A percentile compares a stretch with the other conserved stretches of the same genome.
phyloP scores from a whole-genome alignment of 2,797 vertebrate genomes.

The Moxostoma hubbsi region DNA sequence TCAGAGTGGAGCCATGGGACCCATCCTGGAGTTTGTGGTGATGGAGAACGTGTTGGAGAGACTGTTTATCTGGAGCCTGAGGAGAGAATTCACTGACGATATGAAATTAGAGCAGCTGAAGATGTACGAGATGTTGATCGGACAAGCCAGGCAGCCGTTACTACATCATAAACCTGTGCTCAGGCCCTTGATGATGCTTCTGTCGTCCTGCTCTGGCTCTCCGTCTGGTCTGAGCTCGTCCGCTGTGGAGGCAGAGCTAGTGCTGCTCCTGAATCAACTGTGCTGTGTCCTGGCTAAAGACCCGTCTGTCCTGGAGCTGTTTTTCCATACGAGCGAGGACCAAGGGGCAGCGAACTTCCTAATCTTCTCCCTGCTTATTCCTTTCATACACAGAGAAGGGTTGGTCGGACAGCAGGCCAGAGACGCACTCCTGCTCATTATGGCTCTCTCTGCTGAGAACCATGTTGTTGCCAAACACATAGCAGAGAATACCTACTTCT shows the following conservation, averaged over 20 bases:
- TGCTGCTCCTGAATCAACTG: slow-evolving; percentile 92
- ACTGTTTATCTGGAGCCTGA: slow-evolving; percentile 97
- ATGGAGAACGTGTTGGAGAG: slow-evolving; percentile 98
- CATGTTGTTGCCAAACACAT: slow-evolving; percentile 89
- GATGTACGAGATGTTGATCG: slow-evolving; percentile 96
- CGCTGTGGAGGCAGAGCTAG: slow-evolving; percentile 87
- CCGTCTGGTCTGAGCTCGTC: slow-evolving; percentile 73
- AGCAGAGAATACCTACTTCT: slow-evolving; percentile 94
- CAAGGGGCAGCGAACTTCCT: slow-evolving; percentile 98
- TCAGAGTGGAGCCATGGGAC: slow-evolving; percentile 90
- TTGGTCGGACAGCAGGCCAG: slow-evolving; percentile 93
- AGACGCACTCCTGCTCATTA: slow-evolving; percentile 94
- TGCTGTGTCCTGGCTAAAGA: slow-evolving; percentile 95
- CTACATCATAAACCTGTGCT: slow-evolving; percentile 96
- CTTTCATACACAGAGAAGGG: slow-evolving; percentile 96
- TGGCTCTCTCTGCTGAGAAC: slow-evolving; percentile 95
- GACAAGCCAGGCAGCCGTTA: slow-evolving; percentile 91
- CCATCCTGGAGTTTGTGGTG: slow-evolving; percentile 97
- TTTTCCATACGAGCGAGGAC: slow-evolving; percentile 97
- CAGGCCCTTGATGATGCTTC: slow-evolving; percentile 95
- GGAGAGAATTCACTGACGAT: slow-evolving; percentile 93
- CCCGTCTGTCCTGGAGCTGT: slow-evolving; percentile 93
- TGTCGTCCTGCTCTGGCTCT: slow-evolving; percentile 89
- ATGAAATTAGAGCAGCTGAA: slow-evolving; percentile 96
- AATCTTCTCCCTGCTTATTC: slow-evolving; percentile 96